These are phyloP conservation scores for Mnemiopsis leidyi DNA, from an alignment of 37 sponge, comb jelly and placozoan species.

Conservation along the genomic window DNA sequence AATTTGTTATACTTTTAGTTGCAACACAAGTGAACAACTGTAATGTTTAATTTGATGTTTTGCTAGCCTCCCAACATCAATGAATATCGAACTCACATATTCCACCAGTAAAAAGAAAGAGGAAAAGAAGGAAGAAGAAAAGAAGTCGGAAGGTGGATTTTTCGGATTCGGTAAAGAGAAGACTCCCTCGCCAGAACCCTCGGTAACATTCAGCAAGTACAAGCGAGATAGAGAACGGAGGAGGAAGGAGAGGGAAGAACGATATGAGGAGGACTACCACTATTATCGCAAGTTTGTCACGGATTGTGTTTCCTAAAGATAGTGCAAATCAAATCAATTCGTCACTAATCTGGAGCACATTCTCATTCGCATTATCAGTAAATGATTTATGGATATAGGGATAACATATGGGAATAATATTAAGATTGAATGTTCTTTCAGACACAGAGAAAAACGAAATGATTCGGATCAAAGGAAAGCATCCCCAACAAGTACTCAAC, in stretches of 20 bases:
- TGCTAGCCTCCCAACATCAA: no score
- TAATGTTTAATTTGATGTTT: no score
- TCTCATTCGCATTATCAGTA: no score
- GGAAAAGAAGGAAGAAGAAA: background rate
- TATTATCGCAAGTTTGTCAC: background rate
- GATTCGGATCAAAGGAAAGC: background rate
- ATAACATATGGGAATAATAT: no score
- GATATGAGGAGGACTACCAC: background rate
- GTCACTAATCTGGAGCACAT: no score
- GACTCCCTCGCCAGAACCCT: background rate
- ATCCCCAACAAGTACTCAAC: slow-evolving; percentile 28
- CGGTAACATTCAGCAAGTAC: slow-evolving; percentile 41
- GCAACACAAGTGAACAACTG: no score
- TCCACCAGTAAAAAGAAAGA: background rate
- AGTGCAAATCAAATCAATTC: no score
- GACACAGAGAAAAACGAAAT: background rate
- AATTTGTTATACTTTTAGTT: no score
- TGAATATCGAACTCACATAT: no score
- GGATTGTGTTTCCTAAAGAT: no score
- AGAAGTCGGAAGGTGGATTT: background rate
- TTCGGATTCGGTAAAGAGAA: background rate
- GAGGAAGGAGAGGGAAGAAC: slow-evolving; percentile 6
- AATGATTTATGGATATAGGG: no score
- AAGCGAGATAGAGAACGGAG: slow-evolving; percentile 9
- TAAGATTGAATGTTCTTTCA: background rate